Conservation (phyloP, 2,888 invertebrate genomes). For the Mesochorus sp. region DNA sequence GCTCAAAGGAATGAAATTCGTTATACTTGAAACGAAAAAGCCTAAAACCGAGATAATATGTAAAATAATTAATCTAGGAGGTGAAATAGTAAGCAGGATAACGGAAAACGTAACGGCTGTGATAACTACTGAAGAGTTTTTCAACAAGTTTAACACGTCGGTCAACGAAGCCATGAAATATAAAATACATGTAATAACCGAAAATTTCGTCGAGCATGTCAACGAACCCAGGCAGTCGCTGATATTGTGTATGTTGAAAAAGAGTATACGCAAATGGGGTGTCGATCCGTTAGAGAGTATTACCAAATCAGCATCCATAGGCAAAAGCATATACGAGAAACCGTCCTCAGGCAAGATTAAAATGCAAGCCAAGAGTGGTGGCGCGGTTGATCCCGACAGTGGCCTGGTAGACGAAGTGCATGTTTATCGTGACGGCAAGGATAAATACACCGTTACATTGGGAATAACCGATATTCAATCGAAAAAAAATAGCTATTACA, state of each 20-base stretch:
- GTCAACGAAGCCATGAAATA: constrained; percentile 87
- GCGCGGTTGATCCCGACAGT: constrained; percentile 96
- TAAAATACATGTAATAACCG: constrained; percentile 92
- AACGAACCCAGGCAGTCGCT: constrained; percentile 85
- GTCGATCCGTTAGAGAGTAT: constrained; percentile 85
- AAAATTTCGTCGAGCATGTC: constrained; percentile 88
- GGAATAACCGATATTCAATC: constrained; percentile 92
- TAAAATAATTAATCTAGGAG: constrained; percentile 89
- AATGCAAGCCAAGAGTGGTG: constrained; percentile 90
- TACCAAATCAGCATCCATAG: constrained; percentile 84
- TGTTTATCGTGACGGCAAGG: constrained; percentile 86
- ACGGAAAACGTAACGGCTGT: constrained; percentile 88
- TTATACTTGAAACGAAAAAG: constrained; percentile 84
- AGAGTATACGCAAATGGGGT: constrained; percentile 92
- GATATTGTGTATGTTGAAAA: constrained; percentile 87
- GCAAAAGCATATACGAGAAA: constrained; percentile 85
- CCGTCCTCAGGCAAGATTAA: constrained; percentile 86
- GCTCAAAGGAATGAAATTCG: constrained; percentile 90
- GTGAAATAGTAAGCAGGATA: constrained; percentile 87
- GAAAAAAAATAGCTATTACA: constrained; percentile 97
- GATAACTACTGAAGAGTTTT: constrained; percentile 87
- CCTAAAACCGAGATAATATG: constrained; percentile 86
- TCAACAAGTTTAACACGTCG: constrained; percentile 86
- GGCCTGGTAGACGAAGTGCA: constrained; percentile 90
- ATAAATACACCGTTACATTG: constrained; percentile 90